Conservation (phyloP, 2,888 invertebrate species). For the Sphaerophoria taeniata region DNA sequence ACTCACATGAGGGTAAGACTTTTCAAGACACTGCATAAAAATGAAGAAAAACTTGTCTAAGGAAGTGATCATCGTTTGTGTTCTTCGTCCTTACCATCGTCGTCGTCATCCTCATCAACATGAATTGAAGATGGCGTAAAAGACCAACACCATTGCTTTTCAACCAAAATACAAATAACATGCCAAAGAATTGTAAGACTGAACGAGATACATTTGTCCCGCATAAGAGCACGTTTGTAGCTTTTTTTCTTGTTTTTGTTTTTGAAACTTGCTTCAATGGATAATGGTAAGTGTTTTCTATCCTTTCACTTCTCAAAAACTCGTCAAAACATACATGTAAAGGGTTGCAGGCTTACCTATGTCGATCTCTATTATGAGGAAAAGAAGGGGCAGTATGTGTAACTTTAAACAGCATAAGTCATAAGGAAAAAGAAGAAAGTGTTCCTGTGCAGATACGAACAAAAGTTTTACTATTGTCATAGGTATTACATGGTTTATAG, state of each 20-base stretch:
- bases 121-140: not conserved
- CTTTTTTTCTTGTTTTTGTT: constrained; percentile 1
- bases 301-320: constrained; percentile 27
- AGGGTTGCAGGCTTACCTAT: not conserved
- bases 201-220: constrained; percentile 49
- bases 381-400: constrained; percentile 26
- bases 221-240: constrained; percentile 56
- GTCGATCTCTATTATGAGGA: not conserved
- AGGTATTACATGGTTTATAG: constrained; percentile 52
- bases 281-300: constrained; percentile 62
- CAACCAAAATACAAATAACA: constrained; percentile 31
- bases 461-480: constrained; percentile 63
- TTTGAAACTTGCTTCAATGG: constrained; percentile 57
- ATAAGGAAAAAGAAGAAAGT: constrained; percentile 63
- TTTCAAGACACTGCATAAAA: constrained; percentile 61
- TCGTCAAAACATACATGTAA: not conserved
- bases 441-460: constrained; percentile 9
- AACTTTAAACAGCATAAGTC: constrained; percentile 67
- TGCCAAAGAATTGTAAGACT: constrained; percentile 15
- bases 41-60: constrained; percentile 59
- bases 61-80: constrained; percentile 59
- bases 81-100: not conserved
- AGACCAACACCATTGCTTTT: constrained; percentile 9
- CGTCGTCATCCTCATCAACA: constrained; percentile 42
- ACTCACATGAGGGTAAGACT: constrained; percentile 47